Base-by-base conservation (phyloP, 2,888 invertebrate species). In the Chrysolina oricalcia region DNA sequence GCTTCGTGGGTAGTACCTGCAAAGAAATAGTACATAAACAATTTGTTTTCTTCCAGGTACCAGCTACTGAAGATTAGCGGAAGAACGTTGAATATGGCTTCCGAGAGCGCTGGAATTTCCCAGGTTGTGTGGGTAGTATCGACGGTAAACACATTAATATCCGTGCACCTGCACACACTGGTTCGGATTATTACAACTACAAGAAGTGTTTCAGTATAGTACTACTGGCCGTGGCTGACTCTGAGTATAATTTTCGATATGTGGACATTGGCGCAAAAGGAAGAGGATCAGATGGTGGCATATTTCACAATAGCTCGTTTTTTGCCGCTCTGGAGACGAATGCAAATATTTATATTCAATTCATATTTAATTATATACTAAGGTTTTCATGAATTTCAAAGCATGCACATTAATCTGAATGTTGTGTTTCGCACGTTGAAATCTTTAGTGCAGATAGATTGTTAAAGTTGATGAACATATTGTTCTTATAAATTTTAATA, bases 241-340 rank as follows among this genome's bases (percentile, higher is more conserved):
- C 23, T 27, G 27, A 59, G 11, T 59, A 59, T 59, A 9, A 19
- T 53, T 53, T 53, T 53, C 19, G 17, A 53, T 53, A 19, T 53
- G 53, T 53, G 17, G 53, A 65, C 23, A 23, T 65, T 41, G 65
- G 46, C 17, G 65, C 65, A 23, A 65, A 65, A 65, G 65, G 65
- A 65, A 65, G 65, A 65, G 65, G 65, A 23, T 65, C 46, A 65
- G 65, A 65, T 65, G 65, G 43, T 13, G 65, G 43, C 13, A 43
- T 65, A 23, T 65, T 65, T 65, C 65, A 65, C 19, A 65, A 65
- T 65, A 19, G 65, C 65, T 65, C 65, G 19, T 65, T 65, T 41
- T 65, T 15, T 23, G 23, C 19, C 65, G 65, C 65, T 65, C 23
- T 65, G 21, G 64, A 43, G 23, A 65, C 43, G 11, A 65, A 43